Evolutionary conservation across 2,888 invertebrate genomes (phyloP).

Genomic region (Tetrapedia diversipes): DNA sequence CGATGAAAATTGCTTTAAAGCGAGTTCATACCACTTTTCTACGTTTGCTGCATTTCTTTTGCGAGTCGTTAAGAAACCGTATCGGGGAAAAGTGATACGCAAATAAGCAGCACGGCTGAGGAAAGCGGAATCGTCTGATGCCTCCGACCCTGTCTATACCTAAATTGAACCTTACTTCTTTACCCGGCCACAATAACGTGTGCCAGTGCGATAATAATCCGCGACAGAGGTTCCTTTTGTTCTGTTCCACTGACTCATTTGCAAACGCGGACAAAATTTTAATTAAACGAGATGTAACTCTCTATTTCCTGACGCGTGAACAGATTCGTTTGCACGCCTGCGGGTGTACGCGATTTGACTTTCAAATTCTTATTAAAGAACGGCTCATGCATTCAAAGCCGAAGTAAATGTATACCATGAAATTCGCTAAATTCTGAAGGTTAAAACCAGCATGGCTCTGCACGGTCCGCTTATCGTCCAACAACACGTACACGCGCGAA

Average conservation of each 20-base stretch:
- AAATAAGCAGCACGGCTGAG: not conserved
- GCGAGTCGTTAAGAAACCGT: not conserved
- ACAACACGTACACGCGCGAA: not conserved
- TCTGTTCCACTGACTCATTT: not conserved
- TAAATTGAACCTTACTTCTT: not conserved
- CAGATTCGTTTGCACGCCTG: constrained; percentile 17
- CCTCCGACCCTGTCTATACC: not conserved
- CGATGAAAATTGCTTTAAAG: no score
- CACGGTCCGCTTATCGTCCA: not conserved
- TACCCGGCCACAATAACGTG: not conserved
- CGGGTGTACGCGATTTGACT: constrained; percentile 44
- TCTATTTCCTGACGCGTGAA: constrained; percentile 38
- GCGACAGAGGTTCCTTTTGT: not conserved
- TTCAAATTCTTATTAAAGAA: constrained; percentile 44
- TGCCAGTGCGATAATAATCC: not conserved
- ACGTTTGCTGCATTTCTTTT: not conserved
- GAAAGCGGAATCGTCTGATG: not conserved
- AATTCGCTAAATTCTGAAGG: constrained; percentile 32
- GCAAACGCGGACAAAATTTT: constrained; percentile 21
- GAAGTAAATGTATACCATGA: constrained; percentile 21
- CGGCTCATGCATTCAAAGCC: constrained; percentile 40
- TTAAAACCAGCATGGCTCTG: not conserved
- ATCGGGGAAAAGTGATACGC: no score
- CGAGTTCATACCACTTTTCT: no score
- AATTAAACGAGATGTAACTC: constrained; percentile 39